Conservation (phyloP, 2,113 vertebrate species). For the Silurus meridionalis region DNA sequence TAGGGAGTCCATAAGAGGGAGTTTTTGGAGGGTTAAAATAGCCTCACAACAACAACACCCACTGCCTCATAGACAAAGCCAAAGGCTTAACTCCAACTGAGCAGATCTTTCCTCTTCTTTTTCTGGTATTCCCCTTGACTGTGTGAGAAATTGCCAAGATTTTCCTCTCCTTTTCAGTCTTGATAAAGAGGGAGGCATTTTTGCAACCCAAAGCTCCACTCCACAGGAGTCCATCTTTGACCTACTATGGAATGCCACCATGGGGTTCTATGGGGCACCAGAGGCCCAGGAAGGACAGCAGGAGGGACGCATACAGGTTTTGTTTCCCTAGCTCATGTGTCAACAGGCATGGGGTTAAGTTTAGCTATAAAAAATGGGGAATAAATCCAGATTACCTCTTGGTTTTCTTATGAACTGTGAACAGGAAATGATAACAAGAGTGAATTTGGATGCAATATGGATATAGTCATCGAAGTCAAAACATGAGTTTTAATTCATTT, state of each 20-base stretch:
- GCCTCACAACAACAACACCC: conserved; percentile 69
- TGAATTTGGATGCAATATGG: neutral
- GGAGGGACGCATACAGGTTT: conserved; percentile 55
- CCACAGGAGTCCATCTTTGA: conserved; percentile 61
- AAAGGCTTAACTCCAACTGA: conserved; percentile 55
- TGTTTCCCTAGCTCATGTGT: conserved; percentile 50
- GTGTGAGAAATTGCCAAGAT: conserved; percentile 62
- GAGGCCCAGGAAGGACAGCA: conserved; percentile 61
- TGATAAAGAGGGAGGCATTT: conserved; percentile 67
- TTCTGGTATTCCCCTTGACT: conserved; percentile 56
- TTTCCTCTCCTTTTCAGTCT: conserved; percentile 58
- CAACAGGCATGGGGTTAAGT: conserved; percentile 45
- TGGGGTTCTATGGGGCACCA: conserved; percentile 58
- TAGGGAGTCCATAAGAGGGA: conserved; percentile 67
- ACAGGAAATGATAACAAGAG: neutral
- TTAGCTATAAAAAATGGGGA: conserved; percentile 21
- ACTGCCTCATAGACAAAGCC: conserved; percentile 63
- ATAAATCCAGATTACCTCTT: conserved; percentile 21
- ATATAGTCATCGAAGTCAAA: conserved; percentile 5
- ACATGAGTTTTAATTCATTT: neutral
- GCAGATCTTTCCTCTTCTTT: conserved; percentile 64
- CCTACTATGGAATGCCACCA: conserved; percentile 68
- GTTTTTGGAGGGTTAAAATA: conserved; percentile 65
- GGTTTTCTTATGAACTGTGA: conserved; percentile 29
- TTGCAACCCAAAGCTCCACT: conserved; percentile 60